These are phyloP conservation scores for Ericerus pela DNA, from an alignment of 1,140 invertebrate genomes.

Conservation along the genomic window DNA sequence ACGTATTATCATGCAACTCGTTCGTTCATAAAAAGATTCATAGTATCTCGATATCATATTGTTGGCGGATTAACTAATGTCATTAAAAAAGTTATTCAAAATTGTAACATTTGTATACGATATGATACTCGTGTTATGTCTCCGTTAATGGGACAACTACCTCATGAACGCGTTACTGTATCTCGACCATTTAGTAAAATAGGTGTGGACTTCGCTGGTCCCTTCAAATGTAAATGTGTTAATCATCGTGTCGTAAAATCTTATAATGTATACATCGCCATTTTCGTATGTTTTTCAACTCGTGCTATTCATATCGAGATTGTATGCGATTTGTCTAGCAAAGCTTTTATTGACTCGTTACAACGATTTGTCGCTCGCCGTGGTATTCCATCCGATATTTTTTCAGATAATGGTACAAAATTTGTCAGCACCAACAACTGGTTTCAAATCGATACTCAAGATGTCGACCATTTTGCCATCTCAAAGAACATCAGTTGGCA, in stretches of 20 bases:
- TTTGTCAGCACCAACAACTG: constrained; percentile 25
- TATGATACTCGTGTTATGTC: neutral
- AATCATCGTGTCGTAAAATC: constrained; percentile 15
- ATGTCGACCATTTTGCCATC: neutral
- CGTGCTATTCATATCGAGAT: constrained; percentile 26
- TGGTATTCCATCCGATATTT: constrained; percentile 22
- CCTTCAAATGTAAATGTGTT: constrained; percentile 23
- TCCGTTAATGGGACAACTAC: constrained; percentile 29
- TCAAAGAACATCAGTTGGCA: neutral
- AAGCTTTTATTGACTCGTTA: constrained; percentile 22
- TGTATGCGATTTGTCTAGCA: constrained; percentile 19
- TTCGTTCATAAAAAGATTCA: neutral
- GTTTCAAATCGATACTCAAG: constrained; percentile 2
- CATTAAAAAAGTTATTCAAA: neutral
- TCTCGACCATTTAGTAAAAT: constrained; percentile 22
- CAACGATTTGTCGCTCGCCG: constrained; percentile 27
- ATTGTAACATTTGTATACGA: constrained; percentile 21
- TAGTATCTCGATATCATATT: neutral
- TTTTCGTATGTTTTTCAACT: constrained; percentile 20
- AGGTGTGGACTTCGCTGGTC: constrained; percentile 30
- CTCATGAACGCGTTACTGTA: constrained; percentile 22
- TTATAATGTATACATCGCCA: constrained; percentile 24
- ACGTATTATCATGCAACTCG: neutral
- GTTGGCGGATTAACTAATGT: neutral
- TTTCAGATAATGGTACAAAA: constrained; percentile 28